These are phyloP conservation scores for Motacilla alba DNA, from an alignment of 2,113 vertebrate species.

Conservation along the genomic window DNA sequence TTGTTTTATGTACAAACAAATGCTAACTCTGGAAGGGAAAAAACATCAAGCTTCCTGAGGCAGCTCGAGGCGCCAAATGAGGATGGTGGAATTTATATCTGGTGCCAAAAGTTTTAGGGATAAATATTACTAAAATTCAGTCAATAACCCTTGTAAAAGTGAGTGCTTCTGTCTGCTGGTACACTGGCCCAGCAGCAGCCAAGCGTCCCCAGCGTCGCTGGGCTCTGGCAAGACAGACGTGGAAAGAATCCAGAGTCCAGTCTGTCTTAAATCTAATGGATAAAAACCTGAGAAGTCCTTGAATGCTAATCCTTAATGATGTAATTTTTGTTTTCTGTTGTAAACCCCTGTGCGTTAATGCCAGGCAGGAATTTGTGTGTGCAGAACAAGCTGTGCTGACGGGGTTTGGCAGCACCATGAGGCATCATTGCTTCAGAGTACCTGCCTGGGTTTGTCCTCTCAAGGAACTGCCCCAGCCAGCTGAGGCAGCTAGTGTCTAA, in stretches of 20 bases:
- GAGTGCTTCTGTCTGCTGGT: not conserved
- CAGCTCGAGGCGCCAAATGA: not conserved
- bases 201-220: rapidly evolving
- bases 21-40: not conserved
- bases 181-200: rapidly evolving
- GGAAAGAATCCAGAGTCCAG: not conserved
- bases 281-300: not conserved
- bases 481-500: not conserved
- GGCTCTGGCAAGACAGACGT: not conserved
- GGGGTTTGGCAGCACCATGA: rapidly evolving
- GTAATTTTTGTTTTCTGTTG: not conserved
- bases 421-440: not conserved
- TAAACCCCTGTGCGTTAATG: rapidly evolving
- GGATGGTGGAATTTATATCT: not conserved
- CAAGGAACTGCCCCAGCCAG: not conserved
- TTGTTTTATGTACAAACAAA: slow-evolving; percentile 21
- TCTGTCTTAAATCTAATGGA: not conserved
- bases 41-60: not conserved
- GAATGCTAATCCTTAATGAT: not conserved
- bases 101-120: not conserved
- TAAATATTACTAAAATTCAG: not conserved
- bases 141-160: not conserved
- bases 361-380: not conserved
- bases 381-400: not conserved
- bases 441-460: not conserved